Evolutionary conservation across 2,888 invertebrate genomes (phyloP).

Genomic region (Oscheius sp.): DNA sequence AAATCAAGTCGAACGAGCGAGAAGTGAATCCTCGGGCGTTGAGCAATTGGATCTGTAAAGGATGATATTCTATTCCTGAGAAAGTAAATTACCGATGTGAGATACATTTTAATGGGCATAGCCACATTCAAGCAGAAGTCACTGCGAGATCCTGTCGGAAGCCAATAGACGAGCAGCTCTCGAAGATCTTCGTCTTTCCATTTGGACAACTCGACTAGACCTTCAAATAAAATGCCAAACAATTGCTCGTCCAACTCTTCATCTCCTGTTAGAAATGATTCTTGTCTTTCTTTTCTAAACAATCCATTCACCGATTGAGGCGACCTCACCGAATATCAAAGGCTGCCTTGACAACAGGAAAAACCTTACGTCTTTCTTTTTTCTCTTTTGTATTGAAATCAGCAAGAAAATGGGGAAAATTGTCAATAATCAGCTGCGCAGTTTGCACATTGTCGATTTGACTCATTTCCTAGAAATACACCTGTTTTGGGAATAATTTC

Average conservation of each 20-base stretch:
- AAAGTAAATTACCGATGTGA: constrained; percentile 12
- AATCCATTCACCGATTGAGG: not conserved
- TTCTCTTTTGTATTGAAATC: not conserved
- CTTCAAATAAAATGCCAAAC: constrained; percentile 49
- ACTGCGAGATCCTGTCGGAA: constrained; percentile 59
- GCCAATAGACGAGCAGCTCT: constrained; percentile 58
- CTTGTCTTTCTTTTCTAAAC: constrained; percentile 47
- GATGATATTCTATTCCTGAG: not conserved
- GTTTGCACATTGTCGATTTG: constrained; percentile 8
- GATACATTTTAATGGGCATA: constrained; percentile 37
- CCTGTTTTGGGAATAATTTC: not conserved
- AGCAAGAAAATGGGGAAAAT: constrained; percentile 31
- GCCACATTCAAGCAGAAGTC: constrained; percentile 66
- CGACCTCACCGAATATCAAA: constrained; percentile 19
- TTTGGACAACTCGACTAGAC: constrained; percentile 1
- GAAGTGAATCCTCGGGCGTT: constrained; percentile 54
- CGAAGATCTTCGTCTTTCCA: not conserved
- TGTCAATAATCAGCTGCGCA: constrained; percentile 24
- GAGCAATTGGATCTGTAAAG: constrained; percentile 43
- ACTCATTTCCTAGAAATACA: constrained; percentile 8
- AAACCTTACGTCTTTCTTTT: not conserved
- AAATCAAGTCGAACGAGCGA: constrained; percentile 63
- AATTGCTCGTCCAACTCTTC: constrained; percentile 64
- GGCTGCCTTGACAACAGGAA: constrained; percentile 7
- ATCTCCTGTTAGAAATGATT: constrained; percentile 56